Base-by-base conservation (phyloP, 2,113 vertebrate species). In the Ptyas mucosa region DNA sequence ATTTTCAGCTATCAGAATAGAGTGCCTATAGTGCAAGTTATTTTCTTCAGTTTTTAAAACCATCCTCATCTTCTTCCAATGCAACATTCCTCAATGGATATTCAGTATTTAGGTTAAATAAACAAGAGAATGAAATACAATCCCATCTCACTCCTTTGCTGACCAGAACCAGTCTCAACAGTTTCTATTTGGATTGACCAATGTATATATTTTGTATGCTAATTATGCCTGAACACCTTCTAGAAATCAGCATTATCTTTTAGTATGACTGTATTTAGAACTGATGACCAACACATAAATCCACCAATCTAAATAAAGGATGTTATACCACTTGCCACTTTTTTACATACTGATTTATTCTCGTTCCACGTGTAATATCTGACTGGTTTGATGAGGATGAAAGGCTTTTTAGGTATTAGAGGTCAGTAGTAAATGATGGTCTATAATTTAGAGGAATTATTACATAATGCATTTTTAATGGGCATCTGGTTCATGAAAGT, bases 391-490 rank as follows among this genome's bases (percentile, higher is more conserved):
- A 87, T 5, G 9, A 94, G 86, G 29, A 91, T 18, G 93, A 94
- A 89, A 5, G 29, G 81, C 61, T 92, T 58, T 81, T 81, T 57
- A 90, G 58, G 52, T 58, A 75, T 81, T 39, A 90, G 88, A 92
- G 39, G 93, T 92, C 92, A 94, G 90, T 9, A 91, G 24, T 89
- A 90, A 54, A 86, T 92, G 18, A 57, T 90, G 34, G 57, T 15
- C 88, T 39, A 69, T 92, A 1, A 95, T 93, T 95, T 89, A 91
- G 85, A 93, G 12, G 0, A 92, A 95, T 92, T 95, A 53, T 95
- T 20, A 29, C 81, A 61, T 93, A 90, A 91, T 55, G 20, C 29
- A 93, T 64, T 90, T 93, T 14, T 94, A 51, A 29, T 85, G 92
- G 2, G 54, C 1, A 5, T 54, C 58, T 29, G 49, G 5, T 75